Evolutionary conservation across 2,888 invertebrate genomes (phyloP).

Genomic region (Pogonocherus hispidulus): DNA sequence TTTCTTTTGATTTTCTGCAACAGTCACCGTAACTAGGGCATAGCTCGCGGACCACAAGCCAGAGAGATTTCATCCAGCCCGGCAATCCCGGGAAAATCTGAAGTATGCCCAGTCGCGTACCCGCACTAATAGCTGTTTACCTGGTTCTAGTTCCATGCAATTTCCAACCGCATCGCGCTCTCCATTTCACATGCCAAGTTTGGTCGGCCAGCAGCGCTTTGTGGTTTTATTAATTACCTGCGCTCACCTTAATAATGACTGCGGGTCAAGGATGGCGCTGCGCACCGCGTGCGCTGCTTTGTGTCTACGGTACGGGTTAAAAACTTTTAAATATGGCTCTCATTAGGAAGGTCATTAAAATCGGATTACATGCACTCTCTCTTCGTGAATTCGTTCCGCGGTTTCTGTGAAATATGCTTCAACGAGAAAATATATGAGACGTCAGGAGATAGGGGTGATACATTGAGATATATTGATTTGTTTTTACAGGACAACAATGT

Average conservation of each 20-base stretch:
- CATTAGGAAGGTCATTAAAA: conserved; percentile 20
- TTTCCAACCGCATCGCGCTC: conserved; percentile 6
- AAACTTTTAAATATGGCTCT: conserved; percentile 9
- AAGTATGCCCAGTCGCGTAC: neutral
- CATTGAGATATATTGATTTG: neutral
- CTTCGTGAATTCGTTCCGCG: neutral
- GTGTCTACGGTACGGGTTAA: neutral
- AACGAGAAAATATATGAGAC: neutral
- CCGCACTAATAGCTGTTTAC: conserved; percentile 3
- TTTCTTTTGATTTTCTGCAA: too few relatives aligned
- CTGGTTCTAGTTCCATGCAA: conserved; percentile 8
- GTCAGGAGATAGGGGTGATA: neutral
- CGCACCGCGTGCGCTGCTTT: neutral
- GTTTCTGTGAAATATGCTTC: neutral
- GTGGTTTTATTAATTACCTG: conserved; percentile 24
- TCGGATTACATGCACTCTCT: conserved; percentile 4
- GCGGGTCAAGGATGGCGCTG: conserved; percentile 17
- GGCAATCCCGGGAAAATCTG: neutral
- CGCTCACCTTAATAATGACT: conserved; percentile 22
- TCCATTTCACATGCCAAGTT: conserved; percentile 12
- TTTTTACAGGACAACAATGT: neutral
- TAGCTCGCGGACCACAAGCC: neutral
- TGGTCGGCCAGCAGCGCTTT: conserved; percentile 1
- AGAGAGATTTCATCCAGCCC: neutral
- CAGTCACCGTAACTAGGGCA: neutral